Base-by-base conservation (phyloP, 2,113 vertebrate species). In the Chauna torquata region DNA sequence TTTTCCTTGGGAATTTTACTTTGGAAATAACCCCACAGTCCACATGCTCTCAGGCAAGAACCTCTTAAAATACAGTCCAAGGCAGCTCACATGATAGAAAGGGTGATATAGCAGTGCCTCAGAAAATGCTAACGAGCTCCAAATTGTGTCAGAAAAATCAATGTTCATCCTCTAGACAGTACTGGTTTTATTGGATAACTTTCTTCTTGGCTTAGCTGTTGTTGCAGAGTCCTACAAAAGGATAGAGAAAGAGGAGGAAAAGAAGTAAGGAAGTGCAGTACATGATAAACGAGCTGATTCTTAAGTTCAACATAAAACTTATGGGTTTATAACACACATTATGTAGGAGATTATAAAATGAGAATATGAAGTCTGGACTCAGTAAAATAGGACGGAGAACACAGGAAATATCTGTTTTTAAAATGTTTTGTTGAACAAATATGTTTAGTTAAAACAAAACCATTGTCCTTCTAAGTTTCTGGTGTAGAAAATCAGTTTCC, bases 111-210 rank as follows among this genome's bases (percentile, higher is more conserved):
- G 76, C 23, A 28, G 36, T 61, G 71, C 78, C 76, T 92, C 66
- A 93, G 78, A 85, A 96, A 91, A 91, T 83, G 93, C 66, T 95
- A 77, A 88, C 2, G 5, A 83, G 54, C 28, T 83, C 80, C 76
- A 86, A 45, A 83, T n/a, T 70, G 40, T 90, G 82, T 86, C 88
- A 88, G 88, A 32, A 92, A 88, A 96, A 93, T 92, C 91, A 81
- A 86, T 88, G 59, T 38, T 86, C 16, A 2, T 81, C 52, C 86
- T 80, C 54, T 58, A 58, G 79, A 86, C 58, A 49, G 45, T 34
- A 17, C 34, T 50, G 75, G 12, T 75, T 78, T 91, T 92, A 79
- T 87, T 92, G 93, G 84, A 52, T 44, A 89, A 72, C 40, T 76
- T 87, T 82, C 72, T 83, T 88, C 69, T 78, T 89, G 72, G 47